Conservation (phyloP, 2,888 invertebrate genomes). For the Pollenia griseotomentosa region DNA sequence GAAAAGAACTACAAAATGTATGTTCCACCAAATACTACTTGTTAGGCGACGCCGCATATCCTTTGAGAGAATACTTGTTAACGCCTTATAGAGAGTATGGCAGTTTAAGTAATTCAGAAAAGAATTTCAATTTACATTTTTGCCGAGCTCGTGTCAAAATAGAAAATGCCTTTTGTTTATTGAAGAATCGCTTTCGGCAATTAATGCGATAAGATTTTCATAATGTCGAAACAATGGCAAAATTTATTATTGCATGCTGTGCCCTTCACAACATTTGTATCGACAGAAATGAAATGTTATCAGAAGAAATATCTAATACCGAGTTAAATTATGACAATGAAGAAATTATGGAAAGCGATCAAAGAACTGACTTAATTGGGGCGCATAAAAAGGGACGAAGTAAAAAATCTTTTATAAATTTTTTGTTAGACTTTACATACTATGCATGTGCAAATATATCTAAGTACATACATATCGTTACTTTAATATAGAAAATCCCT, state of each 20-base stretch:
- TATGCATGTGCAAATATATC: too few species aligned
- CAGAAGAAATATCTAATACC: too few species aligned
- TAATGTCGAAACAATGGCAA: constrained; percentile 62
- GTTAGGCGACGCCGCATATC: constrained; percentile 62
- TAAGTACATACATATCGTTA: too few species aligned
- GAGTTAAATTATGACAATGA: too few species aligned
- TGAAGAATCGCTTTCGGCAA: constrained; percentile 76
- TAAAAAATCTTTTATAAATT: not conserved
- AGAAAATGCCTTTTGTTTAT: constrained; percentile 78
- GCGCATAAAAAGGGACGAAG: constrained; percentile 3
- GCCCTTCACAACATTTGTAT: too few species aligned
- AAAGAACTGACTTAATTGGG: constrained; percentile 16
- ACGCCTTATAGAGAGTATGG: constrained; percentile 78
- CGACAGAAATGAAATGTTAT: too few species aligned
- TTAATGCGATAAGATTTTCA: constrained; percentile 60
- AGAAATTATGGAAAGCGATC: not conserved
- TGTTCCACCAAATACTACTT: constrained; percentile 56
- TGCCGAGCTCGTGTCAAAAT: constrained; percentile 76
- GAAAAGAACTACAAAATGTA: constrained; percentile 67
- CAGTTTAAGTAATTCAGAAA: constrained; percentile 75
- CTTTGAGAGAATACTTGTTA: constrained; percentile 56
- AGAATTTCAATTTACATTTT: constrained; percentile 76
- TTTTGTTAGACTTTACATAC: too few species aligned
- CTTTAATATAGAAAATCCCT: too few species aligned
- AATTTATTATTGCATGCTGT: constrained; percentile 77